A percentile compares a stretch with the other conserved stretches of the same genome.
Evolutionary conservation across 2,797 vertebrate species (phyloP).

Genomic region (Triplophysa bombifrons): DNA sequence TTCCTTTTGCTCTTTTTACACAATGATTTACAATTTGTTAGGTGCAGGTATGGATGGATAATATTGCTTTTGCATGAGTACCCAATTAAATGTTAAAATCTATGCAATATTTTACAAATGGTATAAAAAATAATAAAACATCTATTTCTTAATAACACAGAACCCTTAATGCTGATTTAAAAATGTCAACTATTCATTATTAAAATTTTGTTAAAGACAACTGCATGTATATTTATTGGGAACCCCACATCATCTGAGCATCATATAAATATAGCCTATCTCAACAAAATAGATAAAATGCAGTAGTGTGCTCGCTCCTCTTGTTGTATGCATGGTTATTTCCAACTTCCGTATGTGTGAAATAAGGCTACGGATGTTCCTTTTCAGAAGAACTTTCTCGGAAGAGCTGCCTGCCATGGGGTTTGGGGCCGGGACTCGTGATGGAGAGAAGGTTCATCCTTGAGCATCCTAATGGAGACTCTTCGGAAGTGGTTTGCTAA

Average conservation of each 20-base stretch:
- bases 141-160: background rate
- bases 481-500: conserved; percentile 25
- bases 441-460: conserved; percentile 31
- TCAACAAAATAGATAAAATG: too few species aligned
- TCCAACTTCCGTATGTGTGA: background rate
- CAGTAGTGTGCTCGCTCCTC: background rate
- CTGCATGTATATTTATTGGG: background rate
- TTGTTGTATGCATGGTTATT: background rate
- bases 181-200: background rate
- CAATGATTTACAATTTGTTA: background rate
- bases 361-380: background rate
- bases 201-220: background rate
- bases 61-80: too few species aligned
- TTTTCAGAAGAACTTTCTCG: background rate
- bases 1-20: too few species aligned
- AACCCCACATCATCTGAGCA: background rate
- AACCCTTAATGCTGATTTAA: background rate
- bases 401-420: conserved; percentile 20
- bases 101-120: background rate
- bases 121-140: background rate
- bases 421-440: conserved; percentile 4
- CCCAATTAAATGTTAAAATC: too few species aligned
- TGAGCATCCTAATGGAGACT: conserved; percentile 42
- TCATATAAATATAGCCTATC: background rate
- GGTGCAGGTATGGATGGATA: too few species aligned